phyloP scores from a whole-genome alignment of 1,140 invertebrate species.

The Nasonia vitripennis region DNA sequence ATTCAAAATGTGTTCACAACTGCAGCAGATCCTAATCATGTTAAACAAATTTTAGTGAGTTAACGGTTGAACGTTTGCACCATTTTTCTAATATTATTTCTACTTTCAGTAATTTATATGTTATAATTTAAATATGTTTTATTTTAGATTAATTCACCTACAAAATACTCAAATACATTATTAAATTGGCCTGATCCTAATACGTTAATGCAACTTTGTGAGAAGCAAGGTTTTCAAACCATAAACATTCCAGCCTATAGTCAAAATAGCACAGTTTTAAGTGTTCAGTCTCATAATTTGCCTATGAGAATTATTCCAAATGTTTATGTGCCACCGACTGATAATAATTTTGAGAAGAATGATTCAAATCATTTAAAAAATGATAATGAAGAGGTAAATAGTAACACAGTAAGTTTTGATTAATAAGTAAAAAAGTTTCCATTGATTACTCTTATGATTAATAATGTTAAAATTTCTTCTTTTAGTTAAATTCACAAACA shows the following conservation, averaged over 20 bases:
- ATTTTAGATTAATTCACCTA: slow-evolving; percentile 64
- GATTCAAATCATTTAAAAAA: slow-evolving; percentile 57
- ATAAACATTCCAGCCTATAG: slow-evolving; percentile 71
- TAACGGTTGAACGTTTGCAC: background rate
- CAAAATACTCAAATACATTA: slow-evolving; percentile 67
- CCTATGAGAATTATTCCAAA: slow-evolving; percentile 68
- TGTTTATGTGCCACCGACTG: slow-evolving; percentile 64
- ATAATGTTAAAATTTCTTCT: background rate
- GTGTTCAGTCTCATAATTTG: slow-evolving; percentile 65
- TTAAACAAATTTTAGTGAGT: slow-evolving; percentile 66
- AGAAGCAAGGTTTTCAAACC: slow-evolving; percentile 68
- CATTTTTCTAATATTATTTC: slow-evolving; percentile 3
- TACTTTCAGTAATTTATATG: slow-evolving; percentile 9
- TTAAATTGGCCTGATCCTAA: slow-evolving; percentile 69
- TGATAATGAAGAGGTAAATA: slow-evolving; percentile 52
- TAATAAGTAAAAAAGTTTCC: background rate
- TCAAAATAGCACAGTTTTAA: slow-evolving; percentile 64
- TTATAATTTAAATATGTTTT: slow-evolving; percentile 29
- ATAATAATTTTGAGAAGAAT: slow-evolving; percentile 56
- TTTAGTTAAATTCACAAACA: slow-evolving; percentile 62
- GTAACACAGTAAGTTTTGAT: slow-evolving; percentile 45
- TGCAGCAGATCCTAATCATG: slow-evolving; percentile 59
- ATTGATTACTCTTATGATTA: background rate
- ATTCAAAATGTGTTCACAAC: slow-evolving; percentile 65
- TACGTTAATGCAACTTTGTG: slow-evolving; percentile 69